phyloP scores from a whole-genome alignment of 92 coral and sea anemone species.

The Phenganax subtilis region DNA sequence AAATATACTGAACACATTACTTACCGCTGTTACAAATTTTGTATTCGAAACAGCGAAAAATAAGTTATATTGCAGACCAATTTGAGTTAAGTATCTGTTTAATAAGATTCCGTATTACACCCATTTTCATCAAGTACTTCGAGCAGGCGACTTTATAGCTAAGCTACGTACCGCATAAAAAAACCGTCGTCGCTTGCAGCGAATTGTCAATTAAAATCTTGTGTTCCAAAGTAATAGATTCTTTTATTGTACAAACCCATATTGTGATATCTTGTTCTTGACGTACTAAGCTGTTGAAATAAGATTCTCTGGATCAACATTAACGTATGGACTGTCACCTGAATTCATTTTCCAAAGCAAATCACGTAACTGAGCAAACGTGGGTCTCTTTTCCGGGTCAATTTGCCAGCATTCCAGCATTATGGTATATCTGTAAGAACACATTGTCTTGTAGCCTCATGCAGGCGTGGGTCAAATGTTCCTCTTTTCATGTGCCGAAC shows the following conservation, averaged over 20 bases:
- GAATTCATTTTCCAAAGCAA: conserved; percentile 70
- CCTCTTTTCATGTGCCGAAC: neutral
- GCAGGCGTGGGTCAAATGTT: neutral
- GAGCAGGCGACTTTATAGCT: no score
- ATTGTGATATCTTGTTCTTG: no score
- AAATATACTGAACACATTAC: neutral
- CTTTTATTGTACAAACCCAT: no score
- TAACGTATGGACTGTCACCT: conserved; percentile 79
- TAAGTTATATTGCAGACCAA: no score
- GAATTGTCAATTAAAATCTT: no score
- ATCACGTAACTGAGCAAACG: conserved; percentile 66
- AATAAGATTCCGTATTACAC: no score
- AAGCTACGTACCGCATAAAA: no score
- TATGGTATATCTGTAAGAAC: conserved; percentile 56
- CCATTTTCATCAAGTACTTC: no score
- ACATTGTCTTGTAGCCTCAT: neutral
- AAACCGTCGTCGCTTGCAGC: no score
- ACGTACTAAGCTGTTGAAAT: neutral
- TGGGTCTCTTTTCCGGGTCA: conserved; percentile 71
- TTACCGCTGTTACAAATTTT: neutral
- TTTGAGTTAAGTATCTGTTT: no score
- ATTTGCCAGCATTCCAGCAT: conserved; percentile 92
- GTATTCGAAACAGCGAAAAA: no score
- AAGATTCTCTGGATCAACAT: conserved; percentile 72
- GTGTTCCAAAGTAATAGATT: no score